Evolutionary conservation across 2,888 invertebrate species (phyloP), one percentile per base, ranked within the genome.

Genomic region (Galerucella pusilla): DNA sequence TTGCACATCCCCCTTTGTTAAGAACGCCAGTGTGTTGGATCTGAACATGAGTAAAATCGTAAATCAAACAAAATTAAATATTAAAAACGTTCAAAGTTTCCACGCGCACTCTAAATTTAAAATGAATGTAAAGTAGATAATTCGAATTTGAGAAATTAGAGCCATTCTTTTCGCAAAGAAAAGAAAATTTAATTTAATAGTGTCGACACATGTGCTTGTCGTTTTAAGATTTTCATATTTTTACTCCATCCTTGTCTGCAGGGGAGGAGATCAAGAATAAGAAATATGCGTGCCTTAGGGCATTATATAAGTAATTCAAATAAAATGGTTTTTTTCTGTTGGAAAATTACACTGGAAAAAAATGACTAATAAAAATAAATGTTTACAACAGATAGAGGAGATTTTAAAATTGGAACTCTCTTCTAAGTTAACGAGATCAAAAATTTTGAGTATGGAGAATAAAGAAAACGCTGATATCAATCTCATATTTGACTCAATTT

Each of bases 61-160:
- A 88, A 88, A 88, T 88, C 88, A 88, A 87, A 86, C 85, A 84
- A 86, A 87, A 88, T 88, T 88, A 88, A 87, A 88, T 88, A 88
- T 88, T 88, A 87, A 88, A 88, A 88, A 87, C 87, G 87, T 86
- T 87, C 85, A 84, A 86, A 81, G 86, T 87, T 85, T 84, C 85
- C 83, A 84, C 84, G 85, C 84, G 85, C 85, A 85, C 84, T 86
- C 86, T 86, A 87, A 88, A 88, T 88, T 88, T 87, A 86, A 87
- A 88, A 88, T 87, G 87, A 87, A 88, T 88, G 87, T 88, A 88
- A 88, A 88, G 87, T 87, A 88, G 87, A 88, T 88, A 88, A 88
- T 88, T 87, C 87, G 87, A 87, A 87, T 87, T 87, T 87, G 86
- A 87, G 86, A 87, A 87, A 87, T 87, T 87, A 85, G 84, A 84